Percentiles rank a stretch among this genome's conserved stretches.
Evolutionary conservation across 2,888 invertebrate species (phyloP).

Genomic region (Hemaris fuciformis): DNA sequence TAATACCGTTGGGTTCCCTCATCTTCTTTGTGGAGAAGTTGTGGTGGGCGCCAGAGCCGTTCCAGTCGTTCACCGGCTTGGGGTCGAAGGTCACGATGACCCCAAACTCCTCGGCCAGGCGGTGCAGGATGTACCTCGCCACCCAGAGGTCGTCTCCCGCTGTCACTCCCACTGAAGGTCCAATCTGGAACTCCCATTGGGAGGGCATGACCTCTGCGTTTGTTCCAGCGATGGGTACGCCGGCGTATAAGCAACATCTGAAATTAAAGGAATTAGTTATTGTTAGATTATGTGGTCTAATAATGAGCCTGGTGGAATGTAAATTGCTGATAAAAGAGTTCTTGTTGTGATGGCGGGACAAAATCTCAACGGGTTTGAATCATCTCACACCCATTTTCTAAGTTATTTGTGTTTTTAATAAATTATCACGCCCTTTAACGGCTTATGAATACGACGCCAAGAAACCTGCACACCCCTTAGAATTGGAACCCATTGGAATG

Average conservation of each 20-base stretch:
- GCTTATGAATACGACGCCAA: too few relatives aligned
- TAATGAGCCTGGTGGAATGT: too few relatives aligned
- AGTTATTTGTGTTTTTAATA: too few relatives aligned
- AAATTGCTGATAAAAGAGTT: too few relatives aligned
- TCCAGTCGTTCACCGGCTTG: slow-evolving; percentile 91
- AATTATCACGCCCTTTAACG: too few relatives aligned
- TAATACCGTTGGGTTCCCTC: slow-evolving; percentile 93
- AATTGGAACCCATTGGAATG: too few relatives aligned
- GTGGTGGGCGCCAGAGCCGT: slow-evolving; percentile 97
- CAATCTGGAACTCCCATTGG: slow-evolving; percentile 96
- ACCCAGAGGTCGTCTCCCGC: slow-evolving; percentile 94
- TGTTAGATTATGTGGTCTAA: too few relatives aligned
- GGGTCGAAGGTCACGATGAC: slow-evolving; percentile 84
- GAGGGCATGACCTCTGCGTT: slow-evolving; percentile 99
- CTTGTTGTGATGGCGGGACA: too few relatives aligned
- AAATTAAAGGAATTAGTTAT: slow-evolving; percentile 46
- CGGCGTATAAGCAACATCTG: slow-evolving; percentile 92
- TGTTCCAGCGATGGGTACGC: slow-evolving; percentile 94
- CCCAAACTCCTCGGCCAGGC: slow-evolving; percentile 96
- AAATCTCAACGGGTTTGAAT: too few relatives aligned
- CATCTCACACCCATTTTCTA: too few relatives aligned
- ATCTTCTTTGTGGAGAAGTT: slow-evolving; percentile 97
- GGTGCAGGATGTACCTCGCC: slow-evolving; percentile 91
- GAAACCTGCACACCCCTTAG: too few relatives aligned
- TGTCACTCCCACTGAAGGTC: slow-evolving; percentile 92